These are phyloP conservation scores for Hystrix brachyura DNA, from an alignment of 2,113 vertebrate species.

Conservation along the genomic window DNA sequence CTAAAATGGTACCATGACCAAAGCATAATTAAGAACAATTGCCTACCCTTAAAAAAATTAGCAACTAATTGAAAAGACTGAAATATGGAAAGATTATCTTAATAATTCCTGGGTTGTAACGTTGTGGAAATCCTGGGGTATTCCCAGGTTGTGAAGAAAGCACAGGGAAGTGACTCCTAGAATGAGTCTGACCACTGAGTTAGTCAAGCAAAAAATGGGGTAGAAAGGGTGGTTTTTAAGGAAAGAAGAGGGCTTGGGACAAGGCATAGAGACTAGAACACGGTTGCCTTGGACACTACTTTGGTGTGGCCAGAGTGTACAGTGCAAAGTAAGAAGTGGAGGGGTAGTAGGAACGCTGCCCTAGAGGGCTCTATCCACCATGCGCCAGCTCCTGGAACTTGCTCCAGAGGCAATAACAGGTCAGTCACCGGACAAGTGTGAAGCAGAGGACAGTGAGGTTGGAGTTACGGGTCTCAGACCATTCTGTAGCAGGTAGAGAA, in stretches of 20 bases:
- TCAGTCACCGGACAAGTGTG: neutral
- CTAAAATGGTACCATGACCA: too few relatives aligned
- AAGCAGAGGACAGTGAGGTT: neutral
- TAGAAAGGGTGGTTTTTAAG: neutral
- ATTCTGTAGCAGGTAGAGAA: neutral
- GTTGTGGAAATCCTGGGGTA: neutral
- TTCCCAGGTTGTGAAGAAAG: neutral
- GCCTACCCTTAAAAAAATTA: slow-evolving; percentile 32
- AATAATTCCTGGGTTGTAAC: neutral
- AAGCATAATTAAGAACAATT: slow-evolving; percentile 1
- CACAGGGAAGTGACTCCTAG: neutral
- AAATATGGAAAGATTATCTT: neutral
- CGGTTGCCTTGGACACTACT: neutral
- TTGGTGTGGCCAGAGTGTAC: neutral
- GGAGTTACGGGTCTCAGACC: neutral
- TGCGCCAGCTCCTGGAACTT: neutral
- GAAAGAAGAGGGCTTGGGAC: neutral
- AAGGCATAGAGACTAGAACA: neutral
- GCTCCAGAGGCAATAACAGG: neutral
- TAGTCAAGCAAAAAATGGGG: neutral
- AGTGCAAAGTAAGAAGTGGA: neutral
- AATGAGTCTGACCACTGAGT: neutral
- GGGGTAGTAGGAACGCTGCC: neutral
- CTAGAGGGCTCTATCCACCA: neutral
- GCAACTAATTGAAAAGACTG: neutral